phyloP scores from a whole-genome alignment of 2,113 vertebrate species.

The Coregonus clupeaformis region DNA sequence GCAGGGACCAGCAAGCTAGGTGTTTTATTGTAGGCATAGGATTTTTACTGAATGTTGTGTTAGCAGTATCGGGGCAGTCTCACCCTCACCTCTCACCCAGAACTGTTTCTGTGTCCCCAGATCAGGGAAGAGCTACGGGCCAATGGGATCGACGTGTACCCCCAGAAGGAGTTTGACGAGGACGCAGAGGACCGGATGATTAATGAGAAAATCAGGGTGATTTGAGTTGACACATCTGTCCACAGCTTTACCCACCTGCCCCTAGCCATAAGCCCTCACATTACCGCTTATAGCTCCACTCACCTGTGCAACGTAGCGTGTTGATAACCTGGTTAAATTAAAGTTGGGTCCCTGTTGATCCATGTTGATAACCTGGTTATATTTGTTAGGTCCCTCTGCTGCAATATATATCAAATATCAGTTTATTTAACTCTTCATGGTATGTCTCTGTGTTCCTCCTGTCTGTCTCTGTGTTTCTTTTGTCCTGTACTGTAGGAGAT shows the following conservation, averaged over 20 bases:
- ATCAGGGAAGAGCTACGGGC: constrained; percentile 93
- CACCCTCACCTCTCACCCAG: background rate
- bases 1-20: too few relatives aligned
- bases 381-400: too few relatives aligned
- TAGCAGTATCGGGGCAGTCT: background rate
- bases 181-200: constrained; percentile 91
- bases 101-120: constrained; percentile 58
- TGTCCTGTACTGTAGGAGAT: constrained; percentile 81
- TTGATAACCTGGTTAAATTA: too few relatives aligned
- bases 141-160: constrained; percentile 94
- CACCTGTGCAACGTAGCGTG: too few relatives aligned
- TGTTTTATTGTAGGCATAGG: too few relatives aligned
- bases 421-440: too few relatives aligned
- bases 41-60: too few relatives aligned
- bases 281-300: too few relatives aligned
- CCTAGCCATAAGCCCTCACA: background rate
- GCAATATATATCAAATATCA: too few relatives aligned
- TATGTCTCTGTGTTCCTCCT: too few relatives aligned
- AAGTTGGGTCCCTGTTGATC: too few relatives aligned
- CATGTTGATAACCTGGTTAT: too few relatives aligned
- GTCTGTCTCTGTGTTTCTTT: background rate
- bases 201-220: constrained; percentile 96
- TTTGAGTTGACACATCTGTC: constrained; percentile 22
- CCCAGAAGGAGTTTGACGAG: constrained; percentile 97
- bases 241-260: background rate